Conservation (phyloP, 2,113 vertebrate genomes). For the Lathamus discolor region DNA sequence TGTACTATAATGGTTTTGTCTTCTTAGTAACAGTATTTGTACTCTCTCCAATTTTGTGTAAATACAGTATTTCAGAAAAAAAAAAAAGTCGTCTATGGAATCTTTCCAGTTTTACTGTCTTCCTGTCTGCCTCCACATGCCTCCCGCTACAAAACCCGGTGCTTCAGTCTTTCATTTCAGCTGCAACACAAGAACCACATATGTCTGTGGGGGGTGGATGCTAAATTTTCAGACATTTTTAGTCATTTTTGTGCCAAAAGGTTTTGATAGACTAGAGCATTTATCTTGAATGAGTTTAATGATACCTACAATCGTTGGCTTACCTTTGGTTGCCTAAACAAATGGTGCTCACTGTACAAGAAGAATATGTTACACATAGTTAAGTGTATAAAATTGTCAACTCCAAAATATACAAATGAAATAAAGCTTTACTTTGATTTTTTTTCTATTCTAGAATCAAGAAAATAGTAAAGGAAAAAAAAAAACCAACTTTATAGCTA, state of each 20-base stretch:
- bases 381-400: neutral
- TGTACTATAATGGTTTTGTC: conserved; percentile 75
- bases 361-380: neutral
- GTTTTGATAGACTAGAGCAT: conserved; percentile 47
- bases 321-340: neutral
- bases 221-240: conserved; percentile 66
- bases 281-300: neutral
- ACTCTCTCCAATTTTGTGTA: conserved; percentile 67
- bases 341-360: neutral
- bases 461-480: neutral
- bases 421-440: neutral
- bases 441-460: neutral
- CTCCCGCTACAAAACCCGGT: neutral
- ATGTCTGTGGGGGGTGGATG: neutral
- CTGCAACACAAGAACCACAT: neutral
- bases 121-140: neutral
- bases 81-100: neutral
- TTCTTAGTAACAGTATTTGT: conserved; percentile 75
- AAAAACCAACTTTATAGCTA: neutral
- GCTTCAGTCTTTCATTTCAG: neutral
- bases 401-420: neutral
- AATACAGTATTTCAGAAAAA: conserved; percentile 61
- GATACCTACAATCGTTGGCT: neutral
- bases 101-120: neutral
- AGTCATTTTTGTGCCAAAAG: conserved; percentile 73